Percentiles rank a stretch among this genome's conserved stretches.
phyloP scores from a whole-genome alignment of 2,797 vertebrate species.

The Tinamus major region DNA sequence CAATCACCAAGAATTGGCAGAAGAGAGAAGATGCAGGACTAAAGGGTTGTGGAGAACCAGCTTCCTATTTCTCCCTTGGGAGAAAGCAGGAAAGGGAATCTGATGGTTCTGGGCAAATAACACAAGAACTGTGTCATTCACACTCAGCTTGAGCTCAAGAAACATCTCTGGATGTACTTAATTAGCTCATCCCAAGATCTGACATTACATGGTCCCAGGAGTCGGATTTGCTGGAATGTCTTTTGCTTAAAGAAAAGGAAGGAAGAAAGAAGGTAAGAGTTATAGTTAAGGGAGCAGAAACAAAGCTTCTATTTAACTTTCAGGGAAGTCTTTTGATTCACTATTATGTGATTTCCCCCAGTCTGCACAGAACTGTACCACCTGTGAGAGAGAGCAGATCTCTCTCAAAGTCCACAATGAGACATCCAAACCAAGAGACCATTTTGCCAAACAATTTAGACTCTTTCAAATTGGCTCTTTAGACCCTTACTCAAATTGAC shows the following conservation, averaged over 20 bases:
- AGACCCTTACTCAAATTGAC: too few relatives aligned
- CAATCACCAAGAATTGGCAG: neutral
- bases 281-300: neutral
- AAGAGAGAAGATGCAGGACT: neutral
- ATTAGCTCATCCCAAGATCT: neutral
- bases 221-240: neutral
- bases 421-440: neutral
- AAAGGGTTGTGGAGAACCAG: neutral
- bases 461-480: neutral
- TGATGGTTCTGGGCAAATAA: neutral
- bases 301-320: neutral
- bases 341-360: neutral
- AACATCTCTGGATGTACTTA: too few relatives aligned
- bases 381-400: accelerated
- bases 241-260: neutral
- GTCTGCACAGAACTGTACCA: neutral
- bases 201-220: too few relatives aligned
- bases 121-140: neutral
- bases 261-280: neutral
- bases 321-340: neutral
- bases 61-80: neutral
- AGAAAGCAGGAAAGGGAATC: neutral
- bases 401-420: neutral
- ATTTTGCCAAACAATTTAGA: neutral
- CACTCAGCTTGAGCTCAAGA: neutral